Base-by-base conservation (phyloP, 2,797 vertebrate genomes). In the Macropodus opercularis region DNA sequence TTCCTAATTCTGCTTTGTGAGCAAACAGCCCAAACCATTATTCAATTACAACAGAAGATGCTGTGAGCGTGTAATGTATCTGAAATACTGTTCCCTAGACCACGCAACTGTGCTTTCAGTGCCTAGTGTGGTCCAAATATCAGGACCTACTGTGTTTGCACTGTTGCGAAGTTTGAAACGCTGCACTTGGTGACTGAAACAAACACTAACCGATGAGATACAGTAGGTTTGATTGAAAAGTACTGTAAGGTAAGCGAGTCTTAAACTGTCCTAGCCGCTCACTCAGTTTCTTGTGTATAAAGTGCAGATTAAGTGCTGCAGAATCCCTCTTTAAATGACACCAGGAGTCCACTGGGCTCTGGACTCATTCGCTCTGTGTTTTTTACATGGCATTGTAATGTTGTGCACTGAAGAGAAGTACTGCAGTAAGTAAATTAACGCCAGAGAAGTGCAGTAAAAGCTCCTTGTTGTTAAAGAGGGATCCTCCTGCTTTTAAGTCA, bases 281-380 rank as follows among this genome's bases (percentile, higher is more conserved):
- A 72, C 52, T 57, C 35, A 63, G 48, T 69, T 87, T 83, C 54
- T 72, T 61, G 50, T 74, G 71, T 83, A 62, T 70, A 62, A 79
- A 70, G 24, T 67, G 60, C 62, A 65, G 72, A 70, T 69, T 57
- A 63, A 70, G 53, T 71, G 73, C 82, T 49, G 51, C 24, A 63
- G 55, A 79, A 79, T 89, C 86, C 85, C 87, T 88, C 87, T 89
- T 92, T 90, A 87, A 90, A 90, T 76, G 69, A 75, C 81, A 83
- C 40, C 55, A 61, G 67, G 74, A 79, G 80, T 35, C 18, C 10
- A 27, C 36, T 43, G 27, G 60, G 29, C 41, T 56, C 35, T 26
- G 18, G 42, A 50, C 46, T 61, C 36, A 50, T 50, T 39, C 53
- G 32, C 7, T 46, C 42, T 35, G 6, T 9, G n/a, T 41, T 46